phyloP scores from a whole-genome alignment of 2,888 invertebrate genomes.

The Dusona sp. region DNA sequence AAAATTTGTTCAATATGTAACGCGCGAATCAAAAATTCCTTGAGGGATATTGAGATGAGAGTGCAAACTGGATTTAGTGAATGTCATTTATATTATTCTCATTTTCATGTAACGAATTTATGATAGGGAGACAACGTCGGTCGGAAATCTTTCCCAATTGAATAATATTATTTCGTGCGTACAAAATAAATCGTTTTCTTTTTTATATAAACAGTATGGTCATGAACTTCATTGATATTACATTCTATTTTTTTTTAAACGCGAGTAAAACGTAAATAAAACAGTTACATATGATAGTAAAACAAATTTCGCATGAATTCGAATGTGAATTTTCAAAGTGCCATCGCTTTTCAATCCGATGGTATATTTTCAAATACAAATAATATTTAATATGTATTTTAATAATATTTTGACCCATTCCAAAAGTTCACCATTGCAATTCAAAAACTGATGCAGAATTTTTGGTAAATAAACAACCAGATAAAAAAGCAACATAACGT shows the following conservation, averaged over 20 bases:
- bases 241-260: background rate
- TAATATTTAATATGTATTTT: background rate
- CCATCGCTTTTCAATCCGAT: background rate
- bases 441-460: background rate
- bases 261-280: background rate
- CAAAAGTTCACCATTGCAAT: background rate
- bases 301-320: background rate
- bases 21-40: constrained; percentile 1
- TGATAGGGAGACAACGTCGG: background rate
- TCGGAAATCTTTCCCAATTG: background rate
- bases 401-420: background rate
- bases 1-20: constrained; percentile 9
- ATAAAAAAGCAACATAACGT: background rate
- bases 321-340: background rate
- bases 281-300: background rate
- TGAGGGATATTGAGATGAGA: constrained; percentile 22
- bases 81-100: constrained; percentile 3
- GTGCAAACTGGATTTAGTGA: background rate
- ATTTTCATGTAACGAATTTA: constrained; percentile 6
- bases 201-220: background rate
- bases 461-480: background rate
- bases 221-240: background rate
- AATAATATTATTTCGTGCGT: background rate
- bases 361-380: background rate
- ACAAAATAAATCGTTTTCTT: background rate